A percentile compares a stretch with the other conserved stretches of the same genome.
phyloP scores from a whole-genome alignment of 1,140 invertebrate genomes.

The Formica exsecta region DNA sequence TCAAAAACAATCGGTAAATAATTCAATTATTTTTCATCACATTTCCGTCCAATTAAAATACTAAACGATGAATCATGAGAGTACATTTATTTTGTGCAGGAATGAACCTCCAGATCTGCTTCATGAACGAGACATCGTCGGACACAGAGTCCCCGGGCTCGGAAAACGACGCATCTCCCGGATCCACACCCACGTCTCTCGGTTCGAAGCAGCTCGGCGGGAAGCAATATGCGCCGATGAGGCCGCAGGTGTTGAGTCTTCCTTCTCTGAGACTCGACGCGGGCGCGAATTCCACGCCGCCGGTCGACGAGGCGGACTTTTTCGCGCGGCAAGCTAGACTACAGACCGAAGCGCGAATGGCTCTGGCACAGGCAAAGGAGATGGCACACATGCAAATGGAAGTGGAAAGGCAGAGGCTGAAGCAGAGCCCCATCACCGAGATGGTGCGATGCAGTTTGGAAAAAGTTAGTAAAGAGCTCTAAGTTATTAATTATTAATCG shows the following conservation, averaged over 20 bases:
- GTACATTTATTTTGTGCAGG: conserved; percentile 87
- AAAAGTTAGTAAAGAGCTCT: conserved; percentile 86
- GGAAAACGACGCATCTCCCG: conserved; percentile 87
- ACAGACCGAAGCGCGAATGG: conserved; percentile 96
- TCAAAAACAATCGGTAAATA: neutral
- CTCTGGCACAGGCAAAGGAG: conserved; percentile 95
- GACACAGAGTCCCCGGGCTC: conserved; percentile 92
- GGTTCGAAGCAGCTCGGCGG: conserved; percentile 68
- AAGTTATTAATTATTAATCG: neutral
- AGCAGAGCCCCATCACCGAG: conserved; percentile 94
- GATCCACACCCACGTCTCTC: conserved; percentile 65
- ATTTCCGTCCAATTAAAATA: neutral
- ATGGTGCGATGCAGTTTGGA: conserved; percentile 92
- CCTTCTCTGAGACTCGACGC: conserved; percentile 81
- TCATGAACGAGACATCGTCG: conserved; percentile 97
- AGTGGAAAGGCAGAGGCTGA: conserved; percentile 93
- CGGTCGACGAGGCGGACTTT: conserved; percentile 90
- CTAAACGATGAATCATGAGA: neutral
- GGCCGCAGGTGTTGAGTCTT: conserved; percentile 83
- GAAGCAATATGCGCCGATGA: conserved; percentile 71
- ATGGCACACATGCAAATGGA: conserved; percentile 98
- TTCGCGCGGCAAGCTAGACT: conserved; percentile 93
- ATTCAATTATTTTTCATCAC: neutral
- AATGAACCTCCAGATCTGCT: conserved; percentile 97
- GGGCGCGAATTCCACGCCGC: conserved; percentile 77